Percentiles rank a stretch among this genome's conserved stretches.
phyloP scores from a whole-genome alignment of 2,113 vertebrate species.

The Spheniscus mendiculus region DNA sequence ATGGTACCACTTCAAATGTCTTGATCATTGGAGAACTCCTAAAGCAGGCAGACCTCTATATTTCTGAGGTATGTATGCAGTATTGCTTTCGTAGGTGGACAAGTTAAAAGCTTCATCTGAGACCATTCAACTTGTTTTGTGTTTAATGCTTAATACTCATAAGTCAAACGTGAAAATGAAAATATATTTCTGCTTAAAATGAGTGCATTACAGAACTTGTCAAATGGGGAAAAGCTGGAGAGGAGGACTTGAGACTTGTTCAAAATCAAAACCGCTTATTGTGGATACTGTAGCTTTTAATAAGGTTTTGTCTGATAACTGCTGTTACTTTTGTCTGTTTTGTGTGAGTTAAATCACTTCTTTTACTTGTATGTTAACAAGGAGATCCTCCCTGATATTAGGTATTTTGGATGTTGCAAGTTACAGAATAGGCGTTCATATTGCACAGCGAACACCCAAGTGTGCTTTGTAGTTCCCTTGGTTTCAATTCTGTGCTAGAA shows the following conservation, averaged over 20 bases:
- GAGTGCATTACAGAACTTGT: not conserved
- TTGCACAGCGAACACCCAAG: constrained; percentile 82
- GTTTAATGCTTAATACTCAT: not conserved
- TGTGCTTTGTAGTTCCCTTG: constrained; percentile 79
- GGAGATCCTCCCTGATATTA: not conserved
- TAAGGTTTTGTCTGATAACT: not conserved
- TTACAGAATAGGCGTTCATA: fast-evolving
- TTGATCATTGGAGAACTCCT: constrained; percentile 96
- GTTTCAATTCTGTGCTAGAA: constrained; percentile 77
- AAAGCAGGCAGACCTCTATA: constrained; percentile 95
- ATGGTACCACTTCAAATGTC: constrained; percentile 97
- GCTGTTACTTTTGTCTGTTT: not conserved
- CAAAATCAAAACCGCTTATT: not conserved
- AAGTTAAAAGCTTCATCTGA: not conserved
- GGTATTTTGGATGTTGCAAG: not conserved
- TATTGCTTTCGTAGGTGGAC: not conserved
- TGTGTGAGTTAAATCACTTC: not conserved
- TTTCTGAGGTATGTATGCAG: constrained; percentile 85
- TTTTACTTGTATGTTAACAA: not conserved
- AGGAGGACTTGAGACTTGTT: not conserved
- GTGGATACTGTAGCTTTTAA: not conserved
- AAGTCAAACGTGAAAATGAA: not conserved
- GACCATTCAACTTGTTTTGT: not conserved
- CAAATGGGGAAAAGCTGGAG: not conserved
- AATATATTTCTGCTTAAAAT: not conserved